Base-by-base conservation (phyloP, 1,140 invertebrate species). In the Odontomachus brunneus region DNA sequence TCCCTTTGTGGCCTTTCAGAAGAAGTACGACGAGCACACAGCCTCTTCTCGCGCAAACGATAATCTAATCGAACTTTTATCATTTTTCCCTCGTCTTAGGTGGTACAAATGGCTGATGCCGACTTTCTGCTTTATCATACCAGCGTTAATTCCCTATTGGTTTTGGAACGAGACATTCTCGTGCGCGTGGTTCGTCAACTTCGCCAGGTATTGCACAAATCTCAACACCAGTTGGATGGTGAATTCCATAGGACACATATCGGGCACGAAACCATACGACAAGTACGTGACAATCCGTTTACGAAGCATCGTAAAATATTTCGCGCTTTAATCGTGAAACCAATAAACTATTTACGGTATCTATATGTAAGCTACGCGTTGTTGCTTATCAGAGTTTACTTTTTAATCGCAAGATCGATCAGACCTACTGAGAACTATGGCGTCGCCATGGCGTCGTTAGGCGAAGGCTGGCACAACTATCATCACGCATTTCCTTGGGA, bases 151-250 rank as follows among this genome's bases (percentile, higher is more conserved):
- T 44, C 98, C 98, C 0, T 96, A 97, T 62, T 97, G 96, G 89
- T 94, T 95, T 7, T 99, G 98, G 98, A 95, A 95, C 62, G 99
- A 99, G 94, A 95, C 95, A 0, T 96, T 96, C 88, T 89, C 92
- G 15, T 97, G 97, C 90, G 95, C 97, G 0, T 98, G 97, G 94
- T 97, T 97, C 92, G 95, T 98, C 0, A 96, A 96, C 12, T 94
- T 99, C 87, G 96, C 98, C 90, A 96, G 98, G 33, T 99, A 98
- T 94, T 95, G 96, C 15, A 96, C 97, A 89, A 97, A 96, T n/a
- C 95, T 99, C 14, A 98, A 99, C 92, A 96, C 97, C 82, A 99
- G 98, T 1, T 99, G 98, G 98, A 94, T 98, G 49, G 98, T 99
- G 0, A 99, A 99, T 94, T 98, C 97, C 81, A 97, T 97, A 19